Percentiles rank a stretch among this genome's conserved stretches.
These are phyloP conservation scores for Hemiprocne comata DNA, from an alignment of 2,113 vertebrate genomes.

Conservation along the genomic window DNA sequence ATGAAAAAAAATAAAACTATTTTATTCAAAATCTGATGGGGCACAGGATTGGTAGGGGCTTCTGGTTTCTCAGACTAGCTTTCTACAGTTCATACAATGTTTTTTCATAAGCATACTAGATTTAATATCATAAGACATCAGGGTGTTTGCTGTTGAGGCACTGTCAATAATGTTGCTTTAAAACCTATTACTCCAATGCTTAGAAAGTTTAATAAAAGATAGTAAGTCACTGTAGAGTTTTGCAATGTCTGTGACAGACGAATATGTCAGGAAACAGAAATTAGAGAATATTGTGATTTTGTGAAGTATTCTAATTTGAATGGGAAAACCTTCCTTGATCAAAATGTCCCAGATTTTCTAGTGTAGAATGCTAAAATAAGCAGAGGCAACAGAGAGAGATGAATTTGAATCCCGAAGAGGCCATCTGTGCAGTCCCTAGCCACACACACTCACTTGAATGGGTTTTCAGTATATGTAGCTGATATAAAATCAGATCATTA, in stretches of 20 bases:
- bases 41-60: fast-evolving
- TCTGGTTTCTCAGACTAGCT: not conserved
- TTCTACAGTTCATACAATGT: not conserved
- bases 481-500: slow-evolving; percentile 1
- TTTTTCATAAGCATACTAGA: not conserved
- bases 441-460: not conserved
- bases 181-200: not conserved
- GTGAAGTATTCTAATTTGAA: not conserved
- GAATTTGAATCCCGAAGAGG: not conserved
- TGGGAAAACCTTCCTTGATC: not conserved
- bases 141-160: not conserved
- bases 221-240: not conserved
- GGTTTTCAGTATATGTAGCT: not conserved
- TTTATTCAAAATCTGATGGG: not conserved
- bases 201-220: not conserved
- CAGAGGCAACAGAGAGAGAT: not conserved
- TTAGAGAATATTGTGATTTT: not conserved
- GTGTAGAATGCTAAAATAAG: not conserved
- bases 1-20: not conserved
- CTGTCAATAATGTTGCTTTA: not conserved
- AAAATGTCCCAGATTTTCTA: not conserved
- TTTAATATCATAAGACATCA: fast-evolving
- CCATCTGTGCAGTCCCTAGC: not conserved
- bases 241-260: not conserved
- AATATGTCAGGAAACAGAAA: not conserved